Base-by-base conservation (phyloP, 2,888 invertebrate species). In the Mythimna impura region DNA sequence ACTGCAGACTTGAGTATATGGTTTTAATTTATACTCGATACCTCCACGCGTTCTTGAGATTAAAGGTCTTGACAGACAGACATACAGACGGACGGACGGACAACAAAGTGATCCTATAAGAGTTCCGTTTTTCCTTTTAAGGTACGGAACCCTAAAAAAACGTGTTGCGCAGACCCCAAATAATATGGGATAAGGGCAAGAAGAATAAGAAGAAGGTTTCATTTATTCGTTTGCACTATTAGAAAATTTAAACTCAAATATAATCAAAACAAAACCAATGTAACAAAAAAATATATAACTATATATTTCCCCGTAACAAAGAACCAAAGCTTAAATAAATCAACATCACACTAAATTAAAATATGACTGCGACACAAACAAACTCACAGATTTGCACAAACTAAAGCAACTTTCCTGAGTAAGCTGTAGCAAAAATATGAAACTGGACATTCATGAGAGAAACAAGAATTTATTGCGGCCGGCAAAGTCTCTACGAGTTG, bases 391-490 rank as follows among this genome's bases (percentile, higher is more conserved):
- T 66, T 74, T 80, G 80, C 71, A 75, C 57, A 80, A 81, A 81
- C 76, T 83, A 67, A 81, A 69, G 61, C 76, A 80, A 80, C 67
- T 83, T 63, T 80, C 8, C 60, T 12, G 58, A 68, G 83, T 75
- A 81, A 81, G 76, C 74, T 75, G 82, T 69, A 69, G 78, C 73
- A 71, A 78, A 84, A 86, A 81, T 84, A 81, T 81, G 82, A 84
- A 78, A 63, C 78, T 71, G 82, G 82, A 84, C 86, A 81, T 78
- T 84, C 76, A 81, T 73, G 82, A 86, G 73, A 76, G 76, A 69
- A 84, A 84, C 74, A 63, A 86, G 84, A 81, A 84, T 84, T 84
- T 78, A 84, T 86, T 36, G 79, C 82, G 65, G 67, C 63, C 62
- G 60, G 60, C 61, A 63, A 76, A 86, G 73, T 73, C 69, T 67